Conservation (phyloP, 1,140 invertebrate species). For the Macrobrachium rosenbergii region DNA sequence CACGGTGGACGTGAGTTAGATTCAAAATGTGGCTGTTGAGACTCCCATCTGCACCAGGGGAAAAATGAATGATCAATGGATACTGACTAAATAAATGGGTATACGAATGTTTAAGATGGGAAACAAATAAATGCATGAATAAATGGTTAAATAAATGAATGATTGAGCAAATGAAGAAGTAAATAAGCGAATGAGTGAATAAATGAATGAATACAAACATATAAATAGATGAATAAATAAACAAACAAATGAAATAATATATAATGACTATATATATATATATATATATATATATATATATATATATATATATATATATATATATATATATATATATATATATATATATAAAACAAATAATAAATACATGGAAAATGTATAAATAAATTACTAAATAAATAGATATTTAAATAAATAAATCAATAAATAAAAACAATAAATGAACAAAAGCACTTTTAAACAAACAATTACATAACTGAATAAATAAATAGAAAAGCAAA, state of each 20-base stretch:
- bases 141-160: not conserved
- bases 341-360: not conserved
- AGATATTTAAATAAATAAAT: not conserved
- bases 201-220: too few species aligned
- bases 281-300: not conserved
- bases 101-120: not conserved
- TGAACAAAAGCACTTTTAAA: not conserved
- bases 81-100: not conserved
- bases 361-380: not conserved
- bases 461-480: too few species aligned
- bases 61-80: not conserved
- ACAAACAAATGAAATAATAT: not conserved
- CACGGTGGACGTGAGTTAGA: constrained; percentile 84
- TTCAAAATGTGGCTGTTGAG: constrained; percentile 82
- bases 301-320: not conserved
- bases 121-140: not conserved
- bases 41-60: constrained; percentile 75
- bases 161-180: not conserved
- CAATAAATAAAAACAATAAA: not conserved
- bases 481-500: too few species aligned
- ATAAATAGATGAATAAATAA: not conserved
- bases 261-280: not conserved
- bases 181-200: not conserved
- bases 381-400: not conserved
- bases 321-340: not conserved